Percentiles rank a stretch among this genome's conserved stretches.
Conservation (phyloP, 2,797 vertebrate genomes). For the Merluccius polli region DNA sequence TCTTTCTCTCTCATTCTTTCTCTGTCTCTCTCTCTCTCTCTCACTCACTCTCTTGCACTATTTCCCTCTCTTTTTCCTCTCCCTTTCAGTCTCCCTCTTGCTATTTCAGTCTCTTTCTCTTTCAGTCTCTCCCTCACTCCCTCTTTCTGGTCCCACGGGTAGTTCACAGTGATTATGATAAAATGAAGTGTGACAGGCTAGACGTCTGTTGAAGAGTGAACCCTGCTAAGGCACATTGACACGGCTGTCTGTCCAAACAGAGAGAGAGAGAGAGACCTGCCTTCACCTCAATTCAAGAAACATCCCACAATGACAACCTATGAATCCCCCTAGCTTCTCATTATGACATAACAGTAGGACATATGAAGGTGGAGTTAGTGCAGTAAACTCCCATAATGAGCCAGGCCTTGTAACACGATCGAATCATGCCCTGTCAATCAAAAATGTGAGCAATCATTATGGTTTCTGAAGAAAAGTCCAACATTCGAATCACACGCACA, state of each 20-base stretch:
- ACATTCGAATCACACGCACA: no score
- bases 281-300: no score
- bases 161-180: slow-evolving; percentile 52
- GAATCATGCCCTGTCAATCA: neutral
- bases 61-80: slow-evolving; percentile 1
- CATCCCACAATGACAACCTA: no score
- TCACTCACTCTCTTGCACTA: neutral
- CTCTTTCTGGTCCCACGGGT: slow-evolving; percentile 27
- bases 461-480: neutral
- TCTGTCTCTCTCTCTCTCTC: neutral
- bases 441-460: neutral
- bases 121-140: slow-evolving; percentile 8
- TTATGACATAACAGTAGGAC: no score
- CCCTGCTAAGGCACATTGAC: slow-evolving; percentile 30
- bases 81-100: neutral
- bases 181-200: slow-evolving; percentile 52
- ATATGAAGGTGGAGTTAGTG: no score
- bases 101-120: neutral
- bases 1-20: neutral
- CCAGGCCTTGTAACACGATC: no score
- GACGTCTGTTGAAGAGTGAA: slow-evolving; percentile 53
- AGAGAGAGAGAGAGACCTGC: neutral
- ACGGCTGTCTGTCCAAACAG: slow-evolving; percentile 33
- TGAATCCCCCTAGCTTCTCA: no score
- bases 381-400: no score